A percentile compares a stretch with the other conserved stretches of the same genome.
Conservation (phyloP, 2,113 vertebrate genomes). For the Perccottus glenii region DNA sequence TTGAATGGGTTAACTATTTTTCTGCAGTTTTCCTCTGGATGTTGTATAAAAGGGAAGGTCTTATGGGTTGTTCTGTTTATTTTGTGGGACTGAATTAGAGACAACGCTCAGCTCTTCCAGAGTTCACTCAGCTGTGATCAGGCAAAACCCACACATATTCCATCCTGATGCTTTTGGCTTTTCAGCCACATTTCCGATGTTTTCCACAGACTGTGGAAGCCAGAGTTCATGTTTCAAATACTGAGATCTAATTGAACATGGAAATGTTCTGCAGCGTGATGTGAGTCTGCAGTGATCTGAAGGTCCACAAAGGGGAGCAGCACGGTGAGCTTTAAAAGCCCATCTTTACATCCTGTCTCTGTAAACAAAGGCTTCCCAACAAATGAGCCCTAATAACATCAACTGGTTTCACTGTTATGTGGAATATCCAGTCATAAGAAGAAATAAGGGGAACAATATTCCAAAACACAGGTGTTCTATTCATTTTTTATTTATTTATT, state of each 20-base stretch:
- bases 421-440: too few relatives aligned
- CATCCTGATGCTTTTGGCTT: constrained; percentile 29
- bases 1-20: not conserved
- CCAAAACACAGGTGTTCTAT: too few relatives aligned
- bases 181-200: constrained; percentile 29
- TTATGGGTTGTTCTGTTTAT: not conserved
- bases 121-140: constrained; percentile 38
- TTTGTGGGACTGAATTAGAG: constrained; percentile 22
- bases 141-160: constrained; percentile 44
- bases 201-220: constrained; percentile 33
- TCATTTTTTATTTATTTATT: too few relatives aligned
- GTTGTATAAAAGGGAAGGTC: constrained; percentile 2
- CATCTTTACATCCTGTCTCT: too few relatives aligned
- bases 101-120: constrained; percentile 29
- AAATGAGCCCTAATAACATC: too few relatives aligned
- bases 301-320: too few relatives aligned
- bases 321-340: too few relatives aligned
- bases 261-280: constrained; percentile 17
- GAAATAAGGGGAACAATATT: too few relatives aligned
- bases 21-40: not conserved
- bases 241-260: constrained; percentile 29
- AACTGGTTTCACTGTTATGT: too few relatives aligned
- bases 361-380: too few relatives aligned
- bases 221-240: constrained; percentile 31
- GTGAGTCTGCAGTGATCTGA: not conserved